These are phyloP conservation scores for Lerista edwardsae DNA, from an alignment of 2,797 vertebrate species.

Conservation along the genomic window DNA sequence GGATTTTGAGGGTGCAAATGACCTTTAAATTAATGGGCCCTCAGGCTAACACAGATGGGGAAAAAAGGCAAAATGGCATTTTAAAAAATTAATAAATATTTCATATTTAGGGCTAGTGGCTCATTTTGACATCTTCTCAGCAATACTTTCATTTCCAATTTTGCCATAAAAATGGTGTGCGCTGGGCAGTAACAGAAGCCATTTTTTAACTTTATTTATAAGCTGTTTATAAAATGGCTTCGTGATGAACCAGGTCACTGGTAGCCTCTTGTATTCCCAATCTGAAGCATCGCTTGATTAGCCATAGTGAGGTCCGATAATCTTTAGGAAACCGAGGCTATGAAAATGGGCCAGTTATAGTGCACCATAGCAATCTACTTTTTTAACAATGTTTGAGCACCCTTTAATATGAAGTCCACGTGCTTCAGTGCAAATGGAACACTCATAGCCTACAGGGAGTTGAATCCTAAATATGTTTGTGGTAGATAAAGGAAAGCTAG, in stretches of 20 bases:
- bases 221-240: background rate
- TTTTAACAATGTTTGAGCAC: background rate
- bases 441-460: background rate
- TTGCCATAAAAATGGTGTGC: background rate
- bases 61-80: background rate
- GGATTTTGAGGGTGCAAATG: background rate
- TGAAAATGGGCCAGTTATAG: background rate
- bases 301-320: background rate
- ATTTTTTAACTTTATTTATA: background rate
- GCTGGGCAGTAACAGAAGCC: background rate
- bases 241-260: background rate
- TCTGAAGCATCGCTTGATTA: background rate
- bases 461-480: conserved; percentile 32
- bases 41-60: background rate
- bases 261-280: background rate
- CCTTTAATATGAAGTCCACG: conserved; percentile 33
- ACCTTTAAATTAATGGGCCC: background rate
- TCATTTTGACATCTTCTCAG: too few species aligned
- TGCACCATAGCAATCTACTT: background rate
- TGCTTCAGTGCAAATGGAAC: background rate
- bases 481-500: conserved; percentile 28
- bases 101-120: too few species aligned
- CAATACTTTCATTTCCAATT: background rate
- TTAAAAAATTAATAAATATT: too few species aligned
- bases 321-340: background rate